Conservation (phyloP, 2,113 vertebrate species). For the Pelobates fuscus region DNA sequence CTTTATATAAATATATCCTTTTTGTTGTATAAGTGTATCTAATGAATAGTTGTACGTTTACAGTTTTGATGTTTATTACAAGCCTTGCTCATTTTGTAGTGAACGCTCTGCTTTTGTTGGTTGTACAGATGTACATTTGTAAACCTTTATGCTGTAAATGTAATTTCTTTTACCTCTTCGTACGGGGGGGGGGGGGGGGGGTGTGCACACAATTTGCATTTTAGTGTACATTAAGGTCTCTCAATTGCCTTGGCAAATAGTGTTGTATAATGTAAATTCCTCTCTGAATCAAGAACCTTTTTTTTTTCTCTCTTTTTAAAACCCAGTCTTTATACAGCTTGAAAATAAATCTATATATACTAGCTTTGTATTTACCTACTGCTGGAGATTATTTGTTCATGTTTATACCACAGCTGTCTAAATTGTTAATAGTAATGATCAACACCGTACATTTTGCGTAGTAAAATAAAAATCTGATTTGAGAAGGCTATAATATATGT, state of each 20-base stretch:
- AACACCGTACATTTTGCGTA: slow-evolving; percentile 73
- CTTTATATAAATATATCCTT: slow-evolving; percentile 94
- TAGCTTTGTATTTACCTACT: slow-evolving; percentile 88
- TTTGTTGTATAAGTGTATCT: slow-evolving; percentile 97
- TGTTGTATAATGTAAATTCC: slow-evolving; percentile 98
- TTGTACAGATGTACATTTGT: slow-evolving; percentile 99
- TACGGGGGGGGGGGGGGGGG: slow-evolving; percentile 69
- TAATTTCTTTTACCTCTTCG: slow-evolving; percentile 94
- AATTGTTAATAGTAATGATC: slow-evolving; percentile 79
- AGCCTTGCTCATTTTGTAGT: slow-evolving; percentile 96
- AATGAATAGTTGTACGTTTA: slow-evolving; percentile 91
- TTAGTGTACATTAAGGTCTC: slow-evolving; percentile 95
- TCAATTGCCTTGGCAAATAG: slow-evolving; percentile 88
- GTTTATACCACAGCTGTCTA: slow-evolving; percentile 88
- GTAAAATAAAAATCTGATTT: slow-evolving; percentile 75
- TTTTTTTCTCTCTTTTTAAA: slow-evolving; percentile 59
- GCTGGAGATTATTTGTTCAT: slow-evolving; percentile 82
- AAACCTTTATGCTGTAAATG: slow-evolving; percentile 99
- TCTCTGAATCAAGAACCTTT: slow-evolving; percentile 90
- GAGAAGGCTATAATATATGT: slow-evolving; percentile 45
- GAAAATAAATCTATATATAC: slow-evolving; percentile 77
- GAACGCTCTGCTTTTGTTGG: slow-evolving; percentile 79
- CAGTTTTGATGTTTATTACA: slow-evolving; percentile 88
- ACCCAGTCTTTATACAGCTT: slow-evolving; percentile 91
- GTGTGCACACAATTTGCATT: slow-evolving; percentile 85